Evolutionary conservation across 2,797 vertebrate species (phyloP), one percentile per base, ranked within the genome.

Genomic region (Danionella dracula): DNA sequence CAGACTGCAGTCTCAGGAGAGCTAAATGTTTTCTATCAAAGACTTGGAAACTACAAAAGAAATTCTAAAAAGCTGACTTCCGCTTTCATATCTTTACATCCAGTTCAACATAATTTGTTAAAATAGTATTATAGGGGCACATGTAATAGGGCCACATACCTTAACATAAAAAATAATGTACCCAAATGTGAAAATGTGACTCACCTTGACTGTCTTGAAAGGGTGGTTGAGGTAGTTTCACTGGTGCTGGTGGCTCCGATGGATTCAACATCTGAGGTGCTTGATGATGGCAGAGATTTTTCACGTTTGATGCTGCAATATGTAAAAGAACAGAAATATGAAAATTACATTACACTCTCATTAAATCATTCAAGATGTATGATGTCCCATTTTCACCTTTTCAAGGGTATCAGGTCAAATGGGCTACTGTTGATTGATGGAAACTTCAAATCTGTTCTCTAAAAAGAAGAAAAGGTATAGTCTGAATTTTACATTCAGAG

Each of bases 211-310:
- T 93, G 94, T 87, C 93, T 93, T 78, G 94, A 93, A 87, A 95
- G 86, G 82, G 85, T 94, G 82, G 93, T 92, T 94, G 96, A 99
- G 96, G 96, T 98, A 99, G 95, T 94, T 96, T 99, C 94, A 88
- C 93, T 93, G 84, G 90, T 91, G 91, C 93, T 94, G 83, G 92
- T 87, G 82, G 92, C 89, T 85, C 91, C 93, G 78, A 92, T 89
- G 70, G 94, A 95, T 80, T 98, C 94, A 79, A 92, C 87, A 81
- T 96, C 95, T 86, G 95, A 95, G 85, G 92, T 93, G 90, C 86
- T 91, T 42, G 90, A 93, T 62, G 93, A 93, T 76, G 92, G 90
- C 78, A 89, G 86, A 79, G 88, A 88, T 81, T 88, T 85, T 73
- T 96, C 94, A 73, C 82, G 87, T 83, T 89, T 96, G 84, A 86